Conservation (phyloP, 2,113 vertebrate genomes). For the Fulica atra region DNA sequence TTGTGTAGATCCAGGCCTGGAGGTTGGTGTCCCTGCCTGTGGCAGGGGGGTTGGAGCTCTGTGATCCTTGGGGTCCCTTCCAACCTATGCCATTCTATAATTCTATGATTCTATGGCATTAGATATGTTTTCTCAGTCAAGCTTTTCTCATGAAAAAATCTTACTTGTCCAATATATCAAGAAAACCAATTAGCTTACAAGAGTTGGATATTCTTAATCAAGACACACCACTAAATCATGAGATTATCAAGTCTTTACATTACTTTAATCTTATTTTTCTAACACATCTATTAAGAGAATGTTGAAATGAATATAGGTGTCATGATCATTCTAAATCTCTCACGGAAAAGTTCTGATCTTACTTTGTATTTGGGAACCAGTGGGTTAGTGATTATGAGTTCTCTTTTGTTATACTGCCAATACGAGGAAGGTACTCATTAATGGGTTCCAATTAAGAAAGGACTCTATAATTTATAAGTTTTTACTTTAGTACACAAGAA, state of each 20-base stretch:
- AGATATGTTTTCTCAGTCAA: not conserved
- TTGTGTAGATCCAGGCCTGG: too few relatives aligned
- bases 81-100: too few relatives aligned
- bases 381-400: not conserved
- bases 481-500: not conserved
- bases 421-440: not conserved
- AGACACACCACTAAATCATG: not conserved
- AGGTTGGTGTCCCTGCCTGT: too few relatives aligned
- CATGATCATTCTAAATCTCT: not conserved
- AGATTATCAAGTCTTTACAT: not conserved
- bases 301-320: not conserved
- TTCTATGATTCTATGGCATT: too few relatives aligned
- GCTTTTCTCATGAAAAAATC: not conserved
- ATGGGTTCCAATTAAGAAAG: not conserved
- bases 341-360: not conserved
- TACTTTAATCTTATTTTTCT: not conserved
- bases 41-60: too few relatives aligned
- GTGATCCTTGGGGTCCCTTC: too few relatives aligned
- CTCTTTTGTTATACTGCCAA: not conserved
- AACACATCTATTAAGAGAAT: not conserved
- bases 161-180: not conserved
- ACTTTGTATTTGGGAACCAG: not conserved
- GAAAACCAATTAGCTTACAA: not conserved
- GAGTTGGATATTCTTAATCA: not conserved
- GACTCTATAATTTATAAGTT: not conserved